Percentiles rank a stretch among this genome's conserved stretches.
phyloP scores from a whole-genome alignment of 2,797 vertebrate species.

The Sternotherus odoratus region DNA sequence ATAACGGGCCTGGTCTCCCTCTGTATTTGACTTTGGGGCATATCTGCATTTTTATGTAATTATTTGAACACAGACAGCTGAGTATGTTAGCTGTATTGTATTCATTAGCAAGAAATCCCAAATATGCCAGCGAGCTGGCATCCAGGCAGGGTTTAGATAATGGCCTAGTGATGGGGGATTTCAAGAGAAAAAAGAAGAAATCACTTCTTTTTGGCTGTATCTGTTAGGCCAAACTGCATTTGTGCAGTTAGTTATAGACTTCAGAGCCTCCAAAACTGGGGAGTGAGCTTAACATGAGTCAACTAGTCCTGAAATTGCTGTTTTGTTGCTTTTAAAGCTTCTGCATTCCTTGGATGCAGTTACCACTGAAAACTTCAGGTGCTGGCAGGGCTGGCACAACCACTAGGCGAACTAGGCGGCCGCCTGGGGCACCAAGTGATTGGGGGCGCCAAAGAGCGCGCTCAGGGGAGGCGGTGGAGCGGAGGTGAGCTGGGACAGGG shows the following conservation, averaged over 20 bases:
- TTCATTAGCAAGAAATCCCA: background rate
- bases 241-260: background rate
- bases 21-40: background rate
- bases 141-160: background rate
- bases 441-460: too few species aligned
- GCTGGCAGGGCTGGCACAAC: background rate
- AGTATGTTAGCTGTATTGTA: background rate
- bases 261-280: background rate
- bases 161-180: background rate
- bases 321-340: background rate
- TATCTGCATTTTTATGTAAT: slow-evolving; percentile 15
- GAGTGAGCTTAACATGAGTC: fast-evolving
- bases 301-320: slow-evolving; percentile 11
- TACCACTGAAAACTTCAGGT: background rate
- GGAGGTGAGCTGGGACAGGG: too few species aligned
- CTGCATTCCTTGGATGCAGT: background rate
- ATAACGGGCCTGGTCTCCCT: background rate
- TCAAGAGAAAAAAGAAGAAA: slow-evolving; percentile 3
- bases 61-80: background rate
- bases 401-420: too few species aligned
- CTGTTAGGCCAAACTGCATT: background rate
- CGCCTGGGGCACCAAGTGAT: too few species aligned
- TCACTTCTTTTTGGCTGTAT: background rate
- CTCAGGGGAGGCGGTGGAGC: too few species aligned
- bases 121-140: background rate